Conservation (phyloP, 2,797 vertebrate genomes). For the Atherinosoma microstoma region DNA sequence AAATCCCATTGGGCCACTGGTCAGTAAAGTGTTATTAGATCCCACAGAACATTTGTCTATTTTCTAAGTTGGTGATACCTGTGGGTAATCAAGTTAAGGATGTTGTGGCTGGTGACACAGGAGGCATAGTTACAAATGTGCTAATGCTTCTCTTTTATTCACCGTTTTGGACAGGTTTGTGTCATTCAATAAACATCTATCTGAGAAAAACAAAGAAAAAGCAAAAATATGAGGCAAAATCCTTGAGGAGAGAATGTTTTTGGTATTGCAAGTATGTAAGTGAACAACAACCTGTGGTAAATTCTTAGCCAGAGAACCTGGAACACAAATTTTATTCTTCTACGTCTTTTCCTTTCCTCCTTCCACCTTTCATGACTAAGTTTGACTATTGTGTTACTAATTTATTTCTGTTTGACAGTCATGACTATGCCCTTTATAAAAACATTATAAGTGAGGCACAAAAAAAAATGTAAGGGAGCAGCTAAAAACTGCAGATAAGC, state of each 20-base stretch:
- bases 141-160: slow-evolving; percentile 21
- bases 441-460: slow-evolving; percentile 23
- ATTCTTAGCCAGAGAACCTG: background rate
- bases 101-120: slow-evolving; percentile 23
- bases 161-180: slow-evolving; percentile 20
- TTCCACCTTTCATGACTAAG: slow-evolving; percentile 14
- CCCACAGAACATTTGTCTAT: slow-evolving; percentile 40
- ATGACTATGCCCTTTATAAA: background rate
- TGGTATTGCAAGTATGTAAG: background rate
- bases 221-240: slow-evolving; percentile 17
- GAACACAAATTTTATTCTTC: slow-evolving; percentile 27
- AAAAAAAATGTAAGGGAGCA: slow-evolving; percentile 22
- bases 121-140: slow-evolving; percentile 25
- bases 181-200: slow-evolving; percentile 19
- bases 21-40: slow-evolving; percentile 72
- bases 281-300: slow-evolving; percentile 23
- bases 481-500: slow-evolving; percentile 5
- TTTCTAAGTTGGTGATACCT: slow-evolving; percentile 41
- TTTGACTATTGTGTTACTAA: slow-evolving; percentile 19
- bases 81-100: slow-evolving; percentile 54
- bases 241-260: background rate
- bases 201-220: slow-evolving; percentile 4
- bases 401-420: slow-evolving; percentile 38
- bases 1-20: slow-evolving; percentile 58
- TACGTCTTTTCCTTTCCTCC: slow-evolving; percentile 6